These are phyloP conservation scores for Mesorhabditis belari DNA, from an alignment of 2,888 invertebrate species.

Conservation along the genomic window DNA sequence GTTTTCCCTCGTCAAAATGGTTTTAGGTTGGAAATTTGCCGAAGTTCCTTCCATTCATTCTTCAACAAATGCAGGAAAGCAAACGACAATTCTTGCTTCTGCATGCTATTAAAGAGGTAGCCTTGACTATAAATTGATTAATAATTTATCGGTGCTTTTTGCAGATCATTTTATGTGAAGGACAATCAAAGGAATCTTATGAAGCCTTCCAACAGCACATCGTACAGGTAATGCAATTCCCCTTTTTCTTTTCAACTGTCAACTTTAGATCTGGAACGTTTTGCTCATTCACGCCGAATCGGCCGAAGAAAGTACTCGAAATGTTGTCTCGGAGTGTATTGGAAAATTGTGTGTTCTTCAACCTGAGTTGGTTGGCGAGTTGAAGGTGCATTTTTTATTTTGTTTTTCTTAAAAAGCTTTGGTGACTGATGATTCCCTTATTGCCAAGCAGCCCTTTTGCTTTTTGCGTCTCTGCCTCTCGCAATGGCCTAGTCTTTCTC, in stretches of 20 bases:
- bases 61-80: conserved; percentile 81
- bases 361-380: conserved; percentile 78
- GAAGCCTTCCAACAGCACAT: background rate
- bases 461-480: too few species aligned
- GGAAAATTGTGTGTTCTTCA: conserved; percentile 84
- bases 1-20: background rate
- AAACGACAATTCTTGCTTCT: conserved; percentile 88
- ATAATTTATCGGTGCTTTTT: background rate
- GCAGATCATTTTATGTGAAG: background rate
- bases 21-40: conserved; percentile 74
- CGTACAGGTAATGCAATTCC: too few species aligned
- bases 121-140: background rate
- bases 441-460: too few species aligned
- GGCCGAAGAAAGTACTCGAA: conserved; percentile 86
- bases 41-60: conserved; percentile 80
- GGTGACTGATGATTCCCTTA: background rate
- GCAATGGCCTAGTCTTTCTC: too few species aligned
- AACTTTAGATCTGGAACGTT: conserved; percentile 59
- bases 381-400: conserved; percentile 62
- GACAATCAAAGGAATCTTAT: background rate
- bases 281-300: conserved; percentile 91
- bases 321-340: conserved; percentile 96
- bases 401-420: background rate
- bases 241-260: too few species aligned
- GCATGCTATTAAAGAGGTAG: conserved; percentile 91